Base-by-base conservation (phyloP, 2,113 vertebrate species). In the Antechinus flavipes region DNA sequence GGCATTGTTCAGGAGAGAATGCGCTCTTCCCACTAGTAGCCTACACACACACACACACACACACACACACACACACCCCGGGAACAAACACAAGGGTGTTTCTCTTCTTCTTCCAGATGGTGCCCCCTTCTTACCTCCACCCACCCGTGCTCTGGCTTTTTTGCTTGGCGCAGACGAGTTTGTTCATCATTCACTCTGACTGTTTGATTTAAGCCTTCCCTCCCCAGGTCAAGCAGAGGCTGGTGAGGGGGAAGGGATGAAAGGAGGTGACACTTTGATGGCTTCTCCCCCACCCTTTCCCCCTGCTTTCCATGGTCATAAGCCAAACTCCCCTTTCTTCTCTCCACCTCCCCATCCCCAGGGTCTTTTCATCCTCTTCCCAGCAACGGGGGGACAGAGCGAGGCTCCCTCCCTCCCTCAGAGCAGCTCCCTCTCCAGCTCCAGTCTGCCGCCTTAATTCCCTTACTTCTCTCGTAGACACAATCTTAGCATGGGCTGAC, bases 91-190 rank as follows among this genome's bases (percentile, higher is more conserved):
- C 98, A 94, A 53, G 95, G 98, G 97, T 96, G 98, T 97, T 84
- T 98, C 98, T 97, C 98, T 91, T 94, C 98, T 98, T 98, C 98
- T 97, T 98, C 98, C 96, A 98, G 98, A 98, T 98, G 98, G 98
- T 97, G 90, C 94, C 96, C 93, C 95, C 8, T 0, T 0, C 7
- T n/a, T 61, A 26, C 56, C 25, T 90, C 47, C 90, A 90, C 47
- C 90, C 49, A 52, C 27, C 95, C 92, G 92, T 95, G 97, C 96
- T 96, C 93, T 94, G 97, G 84, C 97, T 95, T 95, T 96, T 98
- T 98, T 97, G 98, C 98, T 94, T 96, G 12, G 68, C 52, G 91
- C 89, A 56, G 91, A 92, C 97, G 61, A 25, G 96, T 93, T 42
- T 84, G 68, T 96, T 93, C 97, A 96, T 97, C 95, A 92, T 94